These are phyloP conservation scores for Zaprionus ornatus DNA, from an alignment of 1,140 invertebrate species.

Conservation along the genomic window DNA sequence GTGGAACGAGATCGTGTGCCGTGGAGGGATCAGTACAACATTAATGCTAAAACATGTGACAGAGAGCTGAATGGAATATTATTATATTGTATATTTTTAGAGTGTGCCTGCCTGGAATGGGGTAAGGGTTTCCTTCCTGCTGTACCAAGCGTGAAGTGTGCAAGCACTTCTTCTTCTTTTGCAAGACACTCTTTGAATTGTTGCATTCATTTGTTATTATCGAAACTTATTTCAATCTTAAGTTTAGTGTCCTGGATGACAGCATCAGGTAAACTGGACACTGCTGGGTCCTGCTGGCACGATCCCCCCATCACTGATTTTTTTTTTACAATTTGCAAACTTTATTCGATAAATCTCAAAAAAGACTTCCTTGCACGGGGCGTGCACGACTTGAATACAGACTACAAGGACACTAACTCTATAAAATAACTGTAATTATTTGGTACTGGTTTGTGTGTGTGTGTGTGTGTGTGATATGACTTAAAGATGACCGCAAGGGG, in stretches of 20 bases:
- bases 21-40: background rate
- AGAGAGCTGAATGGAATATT: background rate
- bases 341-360: constrained; percentile 36
- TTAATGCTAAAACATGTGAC: background rate
- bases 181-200: background rate
- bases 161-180: background rate
- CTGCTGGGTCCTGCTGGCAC: too few species aligned
- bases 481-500: constrained; percentile 23
- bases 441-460: constrained; percentile 35
- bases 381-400: constrained; percentile 19
- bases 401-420: constrained; percentile 31
- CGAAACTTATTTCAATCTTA: too few species aligned
- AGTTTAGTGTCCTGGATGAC: too few species aligned
- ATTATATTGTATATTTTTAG: too few species aligned
- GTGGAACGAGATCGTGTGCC: constrained; percentile 23
- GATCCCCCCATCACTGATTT: too few species aligned
- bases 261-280: too few species aligned
- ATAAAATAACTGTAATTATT: constrained; percentile 38
- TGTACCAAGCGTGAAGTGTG: too few species aligned
- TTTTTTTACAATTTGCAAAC: constrained; percentile 3
- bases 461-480: constrained; percentile 24
- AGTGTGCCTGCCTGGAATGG: too few species aligned
- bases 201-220: too few species aligned
- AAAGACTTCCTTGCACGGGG: constrained; percentile 12
- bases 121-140: too few species aligned